A percentile compares a stretch with the other conserved stretches of the same genome.
phyloP scores from a whole-genome alignment of 2,888 invertebrate species.

The Microdon myrmicae region DNA sequence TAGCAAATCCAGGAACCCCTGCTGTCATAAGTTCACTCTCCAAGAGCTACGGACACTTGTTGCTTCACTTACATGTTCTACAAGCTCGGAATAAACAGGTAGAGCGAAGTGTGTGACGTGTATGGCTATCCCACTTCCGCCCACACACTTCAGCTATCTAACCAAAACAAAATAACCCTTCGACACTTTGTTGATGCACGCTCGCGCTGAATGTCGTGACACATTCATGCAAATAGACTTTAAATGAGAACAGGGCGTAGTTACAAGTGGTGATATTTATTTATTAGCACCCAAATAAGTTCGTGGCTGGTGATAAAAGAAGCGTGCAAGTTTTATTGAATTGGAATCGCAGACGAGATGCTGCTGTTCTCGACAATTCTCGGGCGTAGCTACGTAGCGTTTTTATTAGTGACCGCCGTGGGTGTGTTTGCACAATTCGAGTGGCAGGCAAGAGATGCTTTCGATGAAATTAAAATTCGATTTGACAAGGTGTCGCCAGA shows the following conservation, averaged over 20 bases:
- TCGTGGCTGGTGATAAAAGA: neutral
- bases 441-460: constrained; percentile 90
- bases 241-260: constrained; percentile 32
- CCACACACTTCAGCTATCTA: constrained; percentile 10
- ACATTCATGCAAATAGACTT: constrained; percentile 27
- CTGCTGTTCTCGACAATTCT: constrained; percentile 57
- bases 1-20: no score
- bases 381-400: constrained; percentile 63
- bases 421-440: constrained; percentile 87
- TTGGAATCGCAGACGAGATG: neutral
- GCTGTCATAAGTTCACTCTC: no score
- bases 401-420: constrained; percentile 64
- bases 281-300: constrained; percentile 1
- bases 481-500: constrained; percentile 85
- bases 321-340: constrained; percentile 7
- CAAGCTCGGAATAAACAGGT: no score
- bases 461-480: constrained; percentile 86
- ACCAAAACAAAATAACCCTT: constrained; percentile 20
- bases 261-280: constrained; percentile 1
- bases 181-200: constrained; percentile 19
- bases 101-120: no score
- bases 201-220: constrained; percentile 33
- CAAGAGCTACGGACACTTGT: no score
- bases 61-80: no score
- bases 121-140: constrained; percentile 7